phyloP scores from a whole-genome alignment of 2,113 vertebrate species.

The Ctenomys sociabilis region DNA sequence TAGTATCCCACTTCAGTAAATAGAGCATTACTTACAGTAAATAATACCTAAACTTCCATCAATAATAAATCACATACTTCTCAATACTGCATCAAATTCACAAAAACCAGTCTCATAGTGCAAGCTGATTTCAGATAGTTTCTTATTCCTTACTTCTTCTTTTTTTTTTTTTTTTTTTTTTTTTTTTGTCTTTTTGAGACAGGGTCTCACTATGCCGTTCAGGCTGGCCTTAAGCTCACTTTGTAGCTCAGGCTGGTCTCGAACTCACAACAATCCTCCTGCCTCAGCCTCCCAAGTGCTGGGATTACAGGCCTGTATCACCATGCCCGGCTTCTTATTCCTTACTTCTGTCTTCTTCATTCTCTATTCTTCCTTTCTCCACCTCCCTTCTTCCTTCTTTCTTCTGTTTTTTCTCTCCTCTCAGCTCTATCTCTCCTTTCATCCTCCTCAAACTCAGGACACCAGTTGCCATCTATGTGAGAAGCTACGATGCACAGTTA shows the following conservation, averaged over 20 bases:
- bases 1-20: slow-evolving; percentile 30
- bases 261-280: no score
- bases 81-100: not conserved
- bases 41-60: slow-evolving; percentile 45
- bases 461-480: not conserved
- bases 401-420: not conserved
- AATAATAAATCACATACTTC: not conserved
- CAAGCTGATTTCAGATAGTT: no score
- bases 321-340: no score
- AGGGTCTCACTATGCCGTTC: no score
- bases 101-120: no score
- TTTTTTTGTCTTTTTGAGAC: no score
- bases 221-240: no score
- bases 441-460: not conserved
- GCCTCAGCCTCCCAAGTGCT: no score
- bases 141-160: no score
- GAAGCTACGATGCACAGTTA: not conserved
- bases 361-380: not conserved
- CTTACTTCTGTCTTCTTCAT: not conserved
- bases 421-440: not conserved
- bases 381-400: not conserved
- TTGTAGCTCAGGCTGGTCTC: no score
- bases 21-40: not conserved
- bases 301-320: no score
- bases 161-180: no score